Base-by-base conservation (phyloP, 2,113 vertebrate genomes). In the Perognathus longimembris region DNA sequence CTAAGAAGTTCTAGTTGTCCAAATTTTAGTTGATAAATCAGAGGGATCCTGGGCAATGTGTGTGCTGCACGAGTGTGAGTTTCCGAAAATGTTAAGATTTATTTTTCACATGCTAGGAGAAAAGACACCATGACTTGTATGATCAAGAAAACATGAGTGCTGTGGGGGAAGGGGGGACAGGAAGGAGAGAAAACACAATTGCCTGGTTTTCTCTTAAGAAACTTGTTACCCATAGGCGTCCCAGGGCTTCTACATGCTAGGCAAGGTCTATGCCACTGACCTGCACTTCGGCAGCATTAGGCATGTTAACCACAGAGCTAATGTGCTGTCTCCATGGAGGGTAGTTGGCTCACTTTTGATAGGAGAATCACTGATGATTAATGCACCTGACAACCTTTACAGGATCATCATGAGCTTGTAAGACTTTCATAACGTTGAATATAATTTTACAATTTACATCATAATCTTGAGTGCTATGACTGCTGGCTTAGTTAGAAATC, bases 401-500 rank as follows among this genome's bases (percentile, higher is more conserved):
- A 73, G 38, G 77, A 66, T 59, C 7, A 21, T 66, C 26, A 11
- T 50, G 26, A 69, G 5, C 69, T 45, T 36, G 22, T 64, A 57
- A 66, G 75, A 64, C 67, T 74, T 82, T 67, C 22, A 34, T 66
- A 81, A 38, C 17, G n/a, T n/a, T 11, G 15, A 36, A 28, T 71
- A 59, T 42, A 26, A 74, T 91, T 59, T 83, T 59, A 57, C 21
- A n/a, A 15, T 40, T 85, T 26, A 1, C 54, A 78, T 45, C 85
- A 14, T 40, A 63, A 38, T 22, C 8, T 70, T 80, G 70, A 34
- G 74, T 76, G n/a, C 42, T 66, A 34, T 87, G 40, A 54, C 38
- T 40, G 28, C 76, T 69, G 74, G 1, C n/a, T 95, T 40, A 89
- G n/a, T 85, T 32, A n/a, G 32, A 89, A 82, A 38, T 82, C 89